Evolutionary conservation across 2,888 invertebrate genomes (phyloP).

Genomic region (Electrophaes corylata): DNA sequence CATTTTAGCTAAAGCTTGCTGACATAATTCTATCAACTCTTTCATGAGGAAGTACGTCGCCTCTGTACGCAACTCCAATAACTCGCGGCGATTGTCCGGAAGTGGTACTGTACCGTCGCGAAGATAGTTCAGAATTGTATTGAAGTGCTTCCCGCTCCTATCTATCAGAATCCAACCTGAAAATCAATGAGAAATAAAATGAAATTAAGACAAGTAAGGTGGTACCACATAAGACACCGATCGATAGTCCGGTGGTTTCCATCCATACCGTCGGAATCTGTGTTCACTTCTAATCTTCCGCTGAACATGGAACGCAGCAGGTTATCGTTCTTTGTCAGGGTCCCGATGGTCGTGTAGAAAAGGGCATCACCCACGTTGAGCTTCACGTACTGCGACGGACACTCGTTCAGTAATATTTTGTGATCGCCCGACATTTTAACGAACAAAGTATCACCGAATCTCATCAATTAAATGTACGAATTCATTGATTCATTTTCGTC

Average conservation of each 20-base stretch:
- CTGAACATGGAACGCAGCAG: conserved; percentile 99
- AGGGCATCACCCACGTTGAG: conserved; percentile 98
- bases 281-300: conserved; percentile 98
- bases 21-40: conserved; percentile 94
- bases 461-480: too few species aligned
- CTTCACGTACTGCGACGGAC: conserved; percentile 97
- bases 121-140: conserved; percentile 96
- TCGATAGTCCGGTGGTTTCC: conserved; percentile 13
- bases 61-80: conserved; percentile 95
- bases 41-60: conserved; percentile 98
- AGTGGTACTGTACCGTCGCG: conserved; percentile 96
- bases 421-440: conserved; percentile 85
- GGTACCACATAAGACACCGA: not conserved
- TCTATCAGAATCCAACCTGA: conserved; percentile 99
- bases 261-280: conserved; percentile 96
- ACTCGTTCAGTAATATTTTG: conserved; percentile 92
- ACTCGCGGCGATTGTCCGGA: conserved; percentile 95
- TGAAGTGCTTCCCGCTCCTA: conserved; percentile 98
- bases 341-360: conserved; percentile 98
- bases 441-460: not conserved
- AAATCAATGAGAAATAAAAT: conserved; percentile 27
- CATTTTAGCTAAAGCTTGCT: conserved; percentile 92
- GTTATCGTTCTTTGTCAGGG: conserved; percentile 98
- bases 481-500: too few species aligned
- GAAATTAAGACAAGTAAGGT: too few species aligned